A percentile compares a stretch with the other conserved stretches of the same genome.
Conservation (phyloP, 2,888 invertebrate species). For the Tipula lateralis region DNA sequence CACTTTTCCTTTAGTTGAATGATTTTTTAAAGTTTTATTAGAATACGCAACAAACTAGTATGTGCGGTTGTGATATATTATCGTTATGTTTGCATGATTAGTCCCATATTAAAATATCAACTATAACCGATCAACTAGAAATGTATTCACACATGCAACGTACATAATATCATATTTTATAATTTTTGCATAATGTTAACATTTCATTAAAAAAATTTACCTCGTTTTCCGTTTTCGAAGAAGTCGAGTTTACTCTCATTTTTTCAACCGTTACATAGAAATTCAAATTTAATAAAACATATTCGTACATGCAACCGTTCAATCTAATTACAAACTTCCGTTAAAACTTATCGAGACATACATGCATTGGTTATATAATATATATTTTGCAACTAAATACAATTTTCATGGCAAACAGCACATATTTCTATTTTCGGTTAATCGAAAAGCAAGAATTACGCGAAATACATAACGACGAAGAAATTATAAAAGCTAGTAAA, state of each 20-base stretch:
- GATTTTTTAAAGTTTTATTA: neutral
- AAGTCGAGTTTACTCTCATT: too few species aligned
- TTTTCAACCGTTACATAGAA: too few species aligned
- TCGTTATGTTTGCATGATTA: neutral
- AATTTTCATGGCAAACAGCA: neutral
- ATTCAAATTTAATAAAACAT: too few species aligned
- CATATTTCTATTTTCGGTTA: neutral
- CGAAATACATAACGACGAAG: neutral
- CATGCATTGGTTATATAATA: neutral
- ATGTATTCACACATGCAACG: too few species aligned
- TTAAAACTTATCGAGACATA: neutral
- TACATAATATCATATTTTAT: too few species aligned
- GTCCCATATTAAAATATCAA: neutral
- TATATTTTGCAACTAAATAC: neutral
- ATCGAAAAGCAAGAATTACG: neutral
- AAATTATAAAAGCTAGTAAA: neutral
- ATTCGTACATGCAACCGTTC: too few species aligned
- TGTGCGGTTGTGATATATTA: neutral
- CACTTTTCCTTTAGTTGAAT: neutral
- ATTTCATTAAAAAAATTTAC: too few species aligned
- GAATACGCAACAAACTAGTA: neutral
- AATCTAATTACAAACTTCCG: neutral
- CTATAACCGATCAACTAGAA: too few species aligned
- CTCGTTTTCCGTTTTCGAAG: too few species aligned
- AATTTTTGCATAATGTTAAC: too few species aligned